A percentile compares a stretch with the other conserved stretches of the same genome.
Conservation (phyloP, 2,113 vertebrate species). For the Taxidea taxus region DNA sequence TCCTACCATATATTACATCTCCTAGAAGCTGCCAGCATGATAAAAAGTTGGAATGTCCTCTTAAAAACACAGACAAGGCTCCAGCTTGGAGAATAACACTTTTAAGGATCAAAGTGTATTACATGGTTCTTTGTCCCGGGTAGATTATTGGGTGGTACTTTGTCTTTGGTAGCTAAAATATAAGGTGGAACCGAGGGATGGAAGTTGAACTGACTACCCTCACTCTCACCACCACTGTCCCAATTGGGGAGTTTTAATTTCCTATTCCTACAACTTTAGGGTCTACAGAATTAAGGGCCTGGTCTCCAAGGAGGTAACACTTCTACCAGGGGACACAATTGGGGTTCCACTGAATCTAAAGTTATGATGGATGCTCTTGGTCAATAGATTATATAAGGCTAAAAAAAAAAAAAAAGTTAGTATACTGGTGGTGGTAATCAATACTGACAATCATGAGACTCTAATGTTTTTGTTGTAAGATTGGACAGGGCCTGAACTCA, state of each 20-base stretch:
- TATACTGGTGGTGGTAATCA: not conserved
- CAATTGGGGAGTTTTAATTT: not conserved
- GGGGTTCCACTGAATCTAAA: not conserved
- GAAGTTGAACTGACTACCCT: not conserved
- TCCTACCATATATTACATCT: not conserved
- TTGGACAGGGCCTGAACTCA: not conserved
- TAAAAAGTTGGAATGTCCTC: not conserved
- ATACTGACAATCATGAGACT: not conserved
- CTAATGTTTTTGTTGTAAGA: not conserved
- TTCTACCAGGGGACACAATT: not conserved
- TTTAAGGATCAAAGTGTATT: not conserved
- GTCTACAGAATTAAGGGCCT: not conserved
- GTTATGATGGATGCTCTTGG: not conserved
- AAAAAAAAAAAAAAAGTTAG: not conserved
- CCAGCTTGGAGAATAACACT: not conserved
- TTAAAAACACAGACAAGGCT: not conserved
- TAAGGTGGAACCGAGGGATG: not conserved
- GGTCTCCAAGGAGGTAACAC: not conserved
- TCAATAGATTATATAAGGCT: not conserved
- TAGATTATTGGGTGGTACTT: not conserved
- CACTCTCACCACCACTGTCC: not conserved
- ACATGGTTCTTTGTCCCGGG: not conserved
- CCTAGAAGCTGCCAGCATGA: not conserved
- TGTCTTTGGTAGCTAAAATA: not conserved
- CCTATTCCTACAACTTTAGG: not conserved